Conservation (phyloP, 2,888 invertebrate species). For the Venusia cambrica region DNA sequence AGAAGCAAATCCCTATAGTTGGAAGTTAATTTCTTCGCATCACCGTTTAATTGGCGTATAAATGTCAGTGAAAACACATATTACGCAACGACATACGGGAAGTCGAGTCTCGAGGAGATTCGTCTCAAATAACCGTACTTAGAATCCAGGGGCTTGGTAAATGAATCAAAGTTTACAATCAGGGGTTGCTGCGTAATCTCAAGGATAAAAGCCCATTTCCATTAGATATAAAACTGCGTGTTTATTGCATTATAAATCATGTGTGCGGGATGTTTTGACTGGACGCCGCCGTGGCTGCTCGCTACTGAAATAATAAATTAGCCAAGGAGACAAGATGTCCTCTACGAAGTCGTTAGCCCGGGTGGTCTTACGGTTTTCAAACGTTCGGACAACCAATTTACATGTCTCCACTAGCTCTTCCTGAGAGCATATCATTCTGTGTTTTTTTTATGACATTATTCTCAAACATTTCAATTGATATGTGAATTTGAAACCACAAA, state of each 20-base stretch:
- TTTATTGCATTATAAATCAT: conserved; percentile 78
- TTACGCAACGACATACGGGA: conserved; percentile 29
- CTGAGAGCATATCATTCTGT: conserved; percentile 9
- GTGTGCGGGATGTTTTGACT: conserved; percentile 75
- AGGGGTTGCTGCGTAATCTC: conserved; percentile 62
- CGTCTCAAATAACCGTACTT: conserved; percentile 22
- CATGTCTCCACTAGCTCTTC: conserved; percentile 41
- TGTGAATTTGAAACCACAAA: too few relatives aligned
- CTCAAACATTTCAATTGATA: too few relatives aligned
- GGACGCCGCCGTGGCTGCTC: conserved; percentile 46
- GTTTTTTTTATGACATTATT: too few relatives aligned
- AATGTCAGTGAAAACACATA: conserved; percentile 36
- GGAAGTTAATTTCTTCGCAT: conserved; percentile 33
- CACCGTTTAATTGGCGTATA: conserved; percentile 38
- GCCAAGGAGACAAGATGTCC: conserved; percentile 64
- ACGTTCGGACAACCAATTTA: conserved; percentile 47
- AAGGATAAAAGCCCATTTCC: conserved; percentile 74
- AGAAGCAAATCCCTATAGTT: conserved; percentile 18
- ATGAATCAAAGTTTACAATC: conserved; percentile 57
- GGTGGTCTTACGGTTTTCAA: conserved; percentile 59
- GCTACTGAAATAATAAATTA: conserved; percentile 78
- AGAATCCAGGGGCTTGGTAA: conserved; percentile 26
- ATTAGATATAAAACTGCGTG: conserved; percentile 70
- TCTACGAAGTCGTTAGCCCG: conserved; percentile 58
- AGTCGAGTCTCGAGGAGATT: conserved; percentile 2